Evolutionary conservation across 2,113 vertebrate species (phyloP), one percentile per base, ranked within the genome.

Genomic region (Trochalopteron elliotii): DNA sequence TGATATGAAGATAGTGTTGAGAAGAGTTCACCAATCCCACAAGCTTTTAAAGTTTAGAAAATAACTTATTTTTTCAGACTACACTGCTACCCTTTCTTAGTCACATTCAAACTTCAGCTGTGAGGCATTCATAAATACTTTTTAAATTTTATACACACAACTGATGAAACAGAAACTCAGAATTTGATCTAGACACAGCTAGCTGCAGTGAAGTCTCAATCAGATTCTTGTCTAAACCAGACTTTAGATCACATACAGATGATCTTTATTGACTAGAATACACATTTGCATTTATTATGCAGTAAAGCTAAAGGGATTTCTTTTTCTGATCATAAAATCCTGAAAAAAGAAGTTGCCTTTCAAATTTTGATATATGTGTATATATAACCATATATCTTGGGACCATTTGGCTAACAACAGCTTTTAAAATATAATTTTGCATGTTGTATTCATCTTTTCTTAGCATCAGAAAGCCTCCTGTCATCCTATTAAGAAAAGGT

Each of bases 201-300:
- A 75, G 21, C 27, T 83, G 21, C 52, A 59, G 20, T 9, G 7
- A 69, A 40, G 11, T 6, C 21, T 82, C 0, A 0, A 23, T 52
- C 16, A 55, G 28, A n/a, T 31, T 40, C 22, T 84, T 67, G 8
- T 74, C 65, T 70, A 89, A 87, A 79, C 2, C 11, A 60, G 22
- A 64, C 13, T 49, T 67, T 10, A 79, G 42, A 39, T 39, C 11
- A 13, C 11, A 39, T 24, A 68, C 3, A 71, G 12, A 89, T 67
- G 15, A 87, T 37, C 11, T 77, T 42, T 75, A 7, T 19, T 56
- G 13, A 24, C 45, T 64, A 45, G 45, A 45, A 45, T 45, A 45
- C 45, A 45, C 45, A 21, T 45, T 21, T 21, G 45, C 20, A 21
- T 45, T 45, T 45, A 45, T 45, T 45, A 45, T 45, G 45, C 20